These are phyloP conservation scores for Serinus canaria DNA, from an alignment of 2,113 vertebrate genomes.

Conservation along the genomic window DNA sequence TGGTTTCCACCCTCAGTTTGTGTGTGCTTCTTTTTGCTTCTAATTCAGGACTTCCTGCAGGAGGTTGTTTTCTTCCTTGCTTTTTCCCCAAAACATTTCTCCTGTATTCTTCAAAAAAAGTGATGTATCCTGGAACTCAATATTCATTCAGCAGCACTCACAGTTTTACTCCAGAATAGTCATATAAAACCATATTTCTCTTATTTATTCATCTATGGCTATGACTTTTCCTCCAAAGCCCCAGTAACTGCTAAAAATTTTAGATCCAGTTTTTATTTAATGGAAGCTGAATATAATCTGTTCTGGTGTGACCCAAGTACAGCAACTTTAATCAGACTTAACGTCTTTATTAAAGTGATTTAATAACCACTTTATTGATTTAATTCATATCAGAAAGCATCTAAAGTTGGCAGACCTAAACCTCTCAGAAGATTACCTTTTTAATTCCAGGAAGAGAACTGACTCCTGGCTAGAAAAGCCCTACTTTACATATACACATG, in stretches of 20 bases:
- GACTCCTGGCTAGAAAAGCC: neutral
- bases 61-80: neutral
- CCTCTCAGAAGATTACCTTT: neutral
- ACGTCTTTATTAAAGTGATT: neutral
- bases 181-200: neutral
- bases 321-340: conserved; percentile 5
- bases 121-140: neutral
- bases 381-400: neutral
- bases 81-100: neutral
- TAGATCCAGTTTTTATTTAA: neutral
- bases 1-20: neutral
- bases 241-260: neutral
- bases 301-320: neutral
- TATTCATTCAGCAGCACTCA: neutral
- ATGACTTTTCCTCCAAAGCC: neutral
- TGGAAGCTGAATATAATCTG: neutral
- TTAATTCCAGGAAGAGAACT: neutral
- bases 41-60: neutral
- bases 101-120: neutral
- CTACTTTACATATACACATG: accelerated
- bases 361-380: conserved; percentile 42
- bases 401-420: neutral
- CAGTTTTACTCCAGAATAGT: neutral
- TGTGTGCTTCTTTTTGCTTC: neutral
- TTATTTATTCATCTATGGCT: neutral